These are phyloP conservation scores for Anser cygnoides DNA, from an alignment of 2,113 vertebrate species.

Conservation along the genomic window DNA sequence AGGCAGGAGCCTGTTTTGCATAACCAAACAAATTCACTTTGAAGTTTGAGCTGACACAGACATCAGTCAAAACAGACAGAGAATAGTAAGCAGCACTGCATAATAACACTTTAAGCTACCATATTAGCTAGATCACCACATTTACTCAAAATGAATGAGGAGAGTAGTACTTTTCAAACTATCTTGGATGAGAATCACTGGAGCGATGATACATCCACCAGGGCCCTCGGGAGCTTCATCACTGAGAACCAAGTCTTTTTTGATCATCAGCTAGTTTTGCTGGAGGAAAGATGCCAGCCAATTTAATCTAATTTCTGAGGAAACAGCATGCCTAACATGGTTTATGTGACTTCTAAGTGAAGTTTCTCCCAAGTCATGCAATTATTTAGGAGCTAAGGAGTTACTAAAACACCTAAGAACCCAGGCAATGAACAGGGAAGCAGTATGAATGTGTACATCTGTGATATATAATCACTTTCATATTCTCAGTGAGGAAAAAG, in stretches of 20 bases:
- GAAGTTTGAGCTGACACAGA: not conserved
- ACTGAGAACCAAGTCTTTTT: not conserved
- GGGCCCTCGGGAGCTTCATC: not conserved
- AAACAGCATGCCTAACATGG: not conserved
- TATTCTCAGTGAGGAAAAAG: not conserved
- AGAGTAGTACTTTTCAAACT: not conserved
- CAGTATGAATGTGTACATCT: not conserved
- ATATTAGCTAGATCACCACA: not conserved
- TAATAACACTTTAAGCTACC: not conserved
- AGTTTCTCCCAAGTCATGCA: not conserved
- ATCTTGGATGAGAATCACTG: not conserved
- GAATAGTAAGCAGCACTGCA: not conserved
- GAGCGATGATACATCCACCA: not conserved
- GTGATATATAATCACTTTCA: not conserved
- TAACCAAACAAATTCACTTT: not conserved
- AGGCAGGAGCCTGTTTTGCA: not conserved
- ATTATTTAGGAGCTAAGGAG: not conserved
- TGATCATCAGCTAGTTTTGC: not conserved
- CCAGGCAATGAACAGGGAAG: not conserved
- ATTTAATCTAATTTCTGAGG: not conserved
- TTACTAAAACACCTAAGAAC: not conserved
- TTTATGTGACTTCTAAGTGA: not conserved
- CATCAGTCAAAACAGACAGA: not conserved
- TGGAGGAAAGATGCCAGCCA: not conserved
- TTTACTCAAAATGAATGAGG: not conserved